Evolutionary conservation across 2,113 vertebrate genomes (phyloP).

Genomic region (Ailuropoda melanoleuca): DNA sequence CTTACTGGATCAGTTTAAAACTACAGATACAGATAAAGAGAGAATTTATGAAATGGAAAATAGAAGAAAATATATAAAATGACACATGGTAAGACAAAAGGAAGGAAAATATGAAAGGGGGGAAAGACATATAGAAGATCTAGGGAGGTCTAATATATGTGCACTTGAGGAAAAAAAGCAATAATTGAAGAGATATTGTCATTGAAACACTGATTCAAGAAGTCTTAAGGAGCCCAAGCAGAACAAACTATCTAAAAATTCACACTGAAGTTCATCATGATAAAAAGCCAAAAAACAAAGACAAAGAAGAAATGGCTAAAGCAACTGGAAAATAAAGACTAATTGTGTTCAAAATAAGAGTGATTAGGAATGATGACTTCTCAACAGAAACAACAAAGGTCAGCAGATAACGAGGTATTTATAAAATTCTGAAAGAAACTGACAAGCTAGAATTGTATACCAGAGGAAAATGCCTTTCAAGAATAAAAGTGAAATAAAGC

Average conservation of each 20-base stretch:
- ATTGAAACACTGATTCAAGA: background rate
- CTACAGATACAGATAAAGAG: background rate
- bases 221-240: background rate
- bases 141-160: background rate
- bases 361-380: background rate
- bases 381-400: background rate
- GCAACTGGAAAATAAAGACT: background rate
- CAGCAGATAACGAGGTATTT: background rate
- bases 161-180: background rate
- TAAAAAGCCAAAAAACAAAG: background rate
- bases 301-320: background rate
- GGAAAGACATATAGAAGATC: background rate
- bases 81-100: background rate
- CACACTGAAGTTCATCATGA: background rate
- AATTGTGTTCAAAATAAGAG: background rate
- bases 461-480: background rate
- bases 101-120: background rate
- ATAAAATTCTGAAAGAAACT: background rate
- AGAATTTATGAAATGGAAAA: background rate
- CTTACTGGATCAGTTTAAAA: background rate
- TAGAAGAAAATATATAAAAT: background rate
- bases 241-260: background rate
- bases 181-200: background rate
- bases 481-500: background rate
- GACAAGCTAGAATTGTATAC: background rate